A percentile compares a stretch with the other conserved stretches of the same genome.
Evolutionary conservation across 35 echinoderm and acorn worm species (phyloP).

Genomic region (Strongylocentrotus purpuratus): DNA sequence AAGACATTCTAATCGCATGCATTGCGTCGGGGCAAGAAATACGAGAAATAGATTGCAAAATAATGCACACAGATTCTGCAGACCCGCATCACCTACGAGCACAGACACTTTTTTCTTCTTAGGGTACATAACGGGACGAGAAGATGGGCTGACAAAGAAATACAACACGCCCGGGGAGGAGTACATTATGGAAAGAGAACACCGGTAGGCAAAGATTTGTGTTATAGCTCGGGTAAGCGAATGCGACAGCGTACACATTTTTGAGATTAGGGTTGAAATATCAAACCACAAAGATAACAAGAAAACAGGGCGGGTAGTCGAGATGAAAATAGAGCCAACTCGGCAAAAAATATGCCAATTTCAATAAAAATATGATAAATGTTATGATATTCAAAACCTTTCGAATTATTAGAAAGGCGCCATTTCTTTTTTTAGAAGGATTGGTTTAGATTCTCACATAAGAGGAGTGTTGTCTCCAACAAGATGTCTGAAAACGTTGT

Average conservation of each 20-base stretch:
- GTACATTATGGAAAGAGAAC: slow-evolving; percentile 5
- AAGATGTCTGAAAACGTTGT: not conserved
- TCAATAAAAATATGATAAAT: not conserved
- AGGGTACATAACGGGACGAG: not conserved
- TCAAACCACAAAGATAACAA: not conserved
- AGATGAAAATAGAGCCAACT: not conserved
- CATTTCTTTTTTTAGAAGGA: not conserved
- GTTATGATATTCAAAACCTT: not conserved
- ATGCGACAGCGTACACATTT: slow-evolving; percentile 9
- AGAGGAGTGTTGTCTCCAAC: not conserved
- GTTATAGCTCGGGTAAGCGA: slow-evolving; percentile 1
- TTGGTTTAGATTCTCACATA: not conserved
- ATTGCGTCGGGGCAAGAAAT: not conserved
- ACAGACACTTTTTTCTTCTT: not conserved
- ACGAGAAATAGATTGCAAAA: slow-evolving; percentile 18
- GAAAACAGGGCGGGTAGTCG: not conserved
- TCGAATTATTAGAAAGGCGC: not conserved
- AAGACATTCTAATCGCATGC: not conserved
- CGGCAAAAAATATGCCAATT: not conserved
- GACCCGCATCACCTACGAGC: not conserved
- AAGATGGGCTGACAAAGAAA: not conserved
- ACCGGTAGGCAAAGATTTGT: slow-evolving; percentile 1
- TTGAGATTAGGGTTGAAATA: slow-evolving; percentile 1
- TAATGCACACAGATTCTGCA: not conserved
- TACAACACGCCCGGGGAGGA: not conserved